These are phyloP conservation scores for Lepidurus arcticus DNA, from an alignment of 1,140 invertebrate genomes.

Conservation along the genomic window DNA sequence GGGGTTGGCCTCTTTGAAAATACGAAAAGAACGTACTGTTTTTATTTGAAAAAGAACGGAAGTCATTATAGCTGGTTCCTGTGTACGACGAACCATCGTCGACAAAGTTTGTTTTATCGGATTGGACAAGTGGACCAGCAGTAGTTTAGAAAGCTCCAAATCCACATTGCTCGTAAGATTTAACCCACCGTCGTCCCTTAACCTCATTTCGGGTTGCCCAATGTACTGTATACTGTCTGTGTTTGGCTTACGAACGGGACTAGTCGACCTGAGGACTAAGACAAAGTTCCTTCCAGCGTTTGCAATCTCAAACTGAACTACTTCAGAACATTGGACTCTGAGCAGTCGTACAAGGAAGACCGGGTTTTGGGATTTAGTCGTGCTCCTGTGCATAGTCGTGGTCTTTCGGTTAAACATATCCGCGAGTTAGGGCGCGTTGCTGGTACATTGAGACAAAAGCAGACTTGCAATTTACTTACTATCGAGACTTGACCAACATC, in stretches of 20 bases:
- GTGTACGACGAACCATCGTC: background rate
- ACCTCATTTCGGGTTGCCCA: background rate
- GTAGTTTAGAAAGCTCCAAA: background rate
- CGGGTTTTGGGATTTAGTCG: background rate
- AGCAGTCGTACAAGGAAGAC: slow-evolving; percentile 20
- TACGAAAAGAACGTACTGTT: too few species aligned
- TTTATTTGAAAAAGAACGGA: background rate
- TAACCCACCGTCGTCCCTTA: background rate
- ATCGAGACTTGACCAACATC: background rate
- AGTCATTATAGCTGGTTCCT: background rate
- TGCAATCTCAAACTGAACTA: background rate
- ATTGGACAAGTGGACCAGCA: background rate
- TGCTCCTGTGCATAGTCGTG: background rate
- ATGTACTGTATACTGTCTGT: background rate
- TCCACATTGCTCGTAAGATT: background rate
- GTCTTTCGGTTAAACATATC: background rate
- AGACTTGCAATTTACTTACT: background rate
- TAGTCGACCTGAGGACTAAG: background rate
- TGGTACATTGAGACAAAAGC: background rate
- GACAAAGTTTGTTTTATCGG: background rate
- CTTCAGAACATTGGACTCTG: background rate
- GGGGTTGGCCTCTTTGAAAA: too few species aligned
- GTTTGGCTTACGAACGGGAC: slow-evolving; percentile 6
- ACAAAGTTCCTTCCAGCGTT: background rate
- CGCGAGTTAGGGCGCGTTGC: background rate